phyloP scores from a whole-genome alignment of 1,140 invertebrate species.

The Megalopta genalis region DNA sequence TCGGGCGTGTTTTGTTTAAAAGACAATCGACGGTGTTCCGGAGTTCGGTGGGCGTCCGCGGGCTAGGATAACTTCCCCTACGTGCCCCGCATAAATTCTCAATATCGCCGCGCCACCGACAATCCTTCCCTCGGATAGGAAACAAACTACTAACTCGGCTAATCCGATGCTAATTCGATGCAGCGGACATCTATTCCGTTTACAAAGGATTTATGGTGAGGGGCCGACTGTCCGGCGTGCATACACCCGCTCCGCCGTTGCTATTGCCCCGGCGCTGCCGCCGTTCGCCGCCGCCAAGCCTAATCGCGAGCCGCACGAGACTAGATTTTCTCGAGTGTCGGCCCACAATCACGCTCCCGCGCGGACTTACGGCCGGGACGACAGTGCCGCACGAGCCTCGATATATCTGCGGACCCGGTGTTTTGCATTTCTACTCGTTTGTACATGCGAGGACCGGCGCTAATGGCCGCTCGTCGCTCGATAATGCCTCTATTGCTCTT shows the following conservation, averaged over 20 bases:
- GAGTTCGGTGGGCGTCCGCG: too few relatives aligned
- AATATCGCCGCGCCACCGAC: slow-evolving; percentile 20
- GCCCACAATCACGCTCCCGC: background rate
- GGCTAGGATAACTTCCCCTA: slow-evolving; percentile 5
- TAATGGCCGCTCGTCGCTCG: slow-evolving; percentile 32
- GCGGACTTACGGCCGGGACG: slow-evolving; percentile 10
- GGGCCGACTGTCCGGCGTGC: slow-evolving; percentile 10
- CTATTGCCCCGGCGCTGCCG: too few relatives aligned
- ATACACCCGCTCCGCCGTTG: background rate
- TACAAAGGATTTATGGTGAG: slow-evolving; percentile 60
- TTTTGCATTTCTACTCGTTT: slow-evolving; percentile 57
- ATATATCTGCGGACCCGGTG: slow-evolving; percentile 29
- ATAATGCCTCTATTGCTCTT: slow-evolving; percentile 58
- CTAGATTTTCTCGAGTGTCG: slow-evolving; percentile 19
- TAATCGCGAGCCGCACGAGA: slow-evolving; percentile 44
- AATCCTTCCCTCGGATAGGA: slow-evolving; percentile 42
- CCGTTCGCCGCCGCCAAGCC: slow-evolving; percentile 1
- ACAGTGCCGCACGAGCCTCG: slow-evolving; percentile 12
- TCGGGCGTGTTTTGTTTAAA: too few relatives aligned
- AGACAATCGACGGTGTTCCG: too few relatives aligned
- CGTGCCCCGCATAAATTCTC: slow-evolving; percentile 61
- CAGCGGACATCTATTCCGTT: slow-evolving; percentile 59
- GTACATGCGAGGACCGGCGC: slow-evolving; percentile 22
- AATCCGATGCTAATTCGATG: slow-evolving; percentile 73
- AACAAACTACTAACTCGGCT: slow-evolving; percentile 67